Conservation (phyloP, 2,888 invertebrate species). For the Oxytorus armatus region DNA sequence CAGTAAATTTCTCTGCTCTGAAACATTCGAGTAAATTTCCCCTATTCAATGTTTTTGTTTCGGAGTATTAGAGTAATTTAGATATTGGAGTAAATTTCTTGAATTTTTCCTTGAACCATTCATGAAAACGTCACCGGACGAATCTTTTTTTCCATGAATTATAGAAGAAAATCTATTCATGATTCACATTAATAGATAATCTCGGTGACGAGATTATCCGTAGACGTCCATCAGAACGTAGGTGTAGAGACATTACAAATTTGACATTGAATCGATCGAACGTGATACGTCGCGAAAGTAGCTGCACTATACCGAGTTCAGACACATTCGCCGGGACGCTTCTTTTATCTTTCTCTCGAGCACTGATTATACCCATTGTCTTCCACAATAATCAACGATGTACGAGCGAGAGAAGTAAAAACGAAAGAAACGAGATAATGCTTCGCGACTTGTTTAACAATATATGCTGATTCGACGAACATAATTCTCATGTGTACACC, state of each 20-base stretch:
- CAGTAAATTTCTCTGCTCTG: too few relatives aligned
- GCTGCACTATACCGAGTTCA: neutral
- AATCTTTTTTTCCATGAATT: neutral
- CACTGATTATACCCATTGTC: neutral
- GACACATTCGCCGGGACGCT: slow-evolving; percentile 4
- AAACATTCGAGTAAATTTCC: too few relatives aligned
- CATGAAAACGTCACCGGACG: too few relatives aligned
- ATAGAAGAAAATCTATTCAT: neutral
- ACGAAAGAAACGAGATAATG: neutral
- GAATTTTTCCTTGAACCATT: neutral
- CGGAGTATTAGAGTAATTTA: neutral
- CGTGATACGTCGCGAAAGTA: slow-evolving; percentile 30
- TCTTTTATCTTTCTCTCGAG: neutral
- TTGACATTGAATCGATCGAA: slow-evolving; percentile 67
- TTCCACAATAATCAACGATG: neutral
- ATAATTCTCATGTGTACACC: neutral
- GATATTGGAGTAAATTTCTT: neutral
- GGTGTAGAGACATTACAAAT: slow-evolving; percentile 4
- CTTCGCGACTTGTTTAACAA: neutral
- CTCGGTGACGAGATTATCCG: too few relatives aligned
- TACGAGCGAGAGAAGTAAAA: neutral
- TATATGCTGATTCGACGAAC: neutral
- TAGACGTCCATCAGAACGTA: neutral
- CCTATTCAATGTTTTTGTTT: neutral
- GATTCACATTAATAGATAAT: neutral